Conservation (phyloP, 1,140 invertebrate genomes). For the Bombus superbus region DNA sequence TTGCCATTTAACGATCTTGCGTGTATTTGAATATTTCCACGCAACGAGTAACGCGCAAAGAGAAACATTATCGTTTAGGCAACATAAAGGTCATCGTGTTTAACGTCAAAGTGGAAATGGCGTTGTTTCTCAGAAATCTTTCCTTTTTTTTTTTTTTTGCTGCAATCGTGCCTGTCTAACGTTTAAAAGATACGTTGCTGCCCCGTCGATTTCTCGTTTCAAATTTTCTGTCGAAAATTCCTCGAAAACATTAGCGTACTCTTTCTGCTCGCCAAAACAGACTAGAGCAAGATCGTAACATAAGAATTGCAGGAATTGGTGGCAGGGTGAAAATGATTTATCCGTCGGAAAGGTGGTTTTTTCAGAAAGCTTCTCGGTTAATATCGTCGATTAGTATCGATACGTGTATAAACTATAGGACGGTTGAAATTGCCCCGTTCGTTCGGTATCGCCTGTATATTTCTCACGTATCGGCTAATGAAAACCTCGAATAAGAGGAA, state of each 20-base stretch:
- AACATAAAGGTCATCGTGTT: neutral
- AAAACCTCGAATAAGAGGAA: constrained; percentile 19
- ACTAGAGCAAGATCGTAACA: no score
- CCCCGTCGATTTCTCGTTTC: neutral
- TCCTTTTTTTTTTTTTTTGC: no score
- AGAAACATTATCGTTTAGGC: neutral
- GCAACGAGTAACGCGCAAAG: neutral
- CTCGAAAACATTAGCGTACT: no score
- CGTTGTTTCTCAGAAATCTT: no score
- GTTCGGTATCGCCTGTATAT: neutral
- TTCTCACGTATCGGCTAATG: neutral
- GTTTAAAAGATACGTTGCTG: no score
- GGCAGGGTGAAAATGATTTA: no score
- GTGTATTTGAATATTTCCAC: neutral
- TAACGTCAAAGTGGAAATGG: no score
- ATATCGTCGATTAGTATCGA: neutral
- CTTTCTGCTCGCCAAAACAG: no score
- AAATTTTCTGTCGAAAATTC: no score
- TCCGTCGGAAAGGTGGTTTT: neutral
- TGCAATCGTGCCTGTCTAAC: no score
- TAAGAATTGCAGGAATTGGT: no score
- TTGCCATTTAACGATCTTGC: neutral
- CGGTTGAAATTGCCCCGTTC: neutral
- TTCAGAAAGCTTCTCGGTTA: neutral
- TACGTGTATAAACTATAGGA: neutral